These are phyloP conservation scores for Nyctibius grandis DNA, from an alignment of 2,797 vertebrate genomes.

Conservation along the genomic window DNA sequence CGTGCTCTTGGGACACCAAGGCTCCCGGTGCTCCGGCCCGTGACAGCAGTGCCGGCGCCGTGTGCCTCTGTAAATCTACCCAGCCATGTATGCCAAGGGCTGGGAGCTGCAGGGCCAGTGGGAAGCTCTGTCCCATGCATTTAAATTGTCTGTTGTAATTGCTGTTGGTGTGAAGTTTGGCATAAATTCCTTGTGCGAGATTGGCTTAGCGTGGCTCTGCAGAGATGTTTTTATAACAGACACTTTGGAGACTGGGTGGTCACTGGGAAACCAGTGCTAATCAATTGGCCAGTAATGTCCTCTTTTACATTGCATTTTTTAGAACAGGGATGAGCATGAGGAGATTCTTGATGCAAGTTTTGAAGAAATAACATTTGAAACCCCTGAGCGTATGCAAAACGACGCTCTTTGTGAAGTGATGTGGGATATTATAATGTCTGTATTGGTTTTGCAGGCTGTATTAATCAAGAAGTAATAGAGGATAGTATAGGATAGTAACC, in stretches of 20 bases:
- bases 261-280: neutral
- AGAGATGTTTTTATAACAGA: neutral
- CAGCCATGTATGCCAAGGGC: accelerated
- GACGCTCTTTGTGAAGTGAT: neutral
- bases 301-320: neutral
- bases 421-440: neutral
- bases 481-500: neutral
- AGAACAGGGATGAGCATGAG: neutral
- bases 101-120: neutral
- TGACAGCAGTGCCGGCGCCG: accelerated
- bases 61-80: neutral
- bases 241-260: neutral
- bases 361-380: neutral
- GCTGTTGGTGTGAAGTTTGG: neutral
- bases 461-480: neutral
- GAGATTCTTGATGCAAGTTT: neutral
- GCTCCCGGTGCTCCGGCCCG: accelerated
- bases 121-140: neutral
- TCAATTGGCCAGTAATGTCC: neutral
- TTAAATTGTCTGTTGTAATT: neutral
- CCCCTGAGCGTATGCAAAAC: neutral
- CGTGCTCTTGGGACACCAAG: neutral
- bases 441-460: neutral
- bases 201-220: neutral
- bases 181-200: neutral